phyloP scores from a whole-genome alignment of 2,888 invertebrate genomes.

The Bugula neritina region DNA sequence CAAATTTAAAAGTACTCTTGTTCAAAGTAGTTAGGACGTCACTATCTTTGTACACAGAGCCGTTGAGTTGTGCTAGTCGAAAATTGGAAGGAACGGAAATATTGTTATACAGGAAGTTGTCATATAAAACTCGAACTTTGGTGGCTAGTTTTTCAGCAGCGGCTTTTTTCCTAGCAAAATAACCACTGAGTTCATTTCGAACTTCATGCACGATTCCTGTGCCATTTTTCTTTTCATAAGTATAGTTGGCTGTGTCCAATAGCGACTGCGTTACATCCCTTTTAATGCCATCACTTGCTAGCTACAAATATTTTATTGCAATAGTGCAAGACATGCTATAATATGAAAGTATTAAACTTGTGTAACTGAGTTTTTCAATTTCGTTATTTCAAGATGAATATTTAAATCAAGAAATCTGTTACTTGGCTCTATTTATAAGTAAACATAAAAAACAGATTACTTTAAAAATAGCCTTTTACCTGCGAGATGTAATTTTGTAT shows the following conservation, averaged over 20 bases:
- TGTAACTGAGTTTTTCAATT: no score
- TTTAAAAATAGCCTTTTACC: no score
- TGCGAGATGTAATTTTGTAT: constrained; percentile 54
- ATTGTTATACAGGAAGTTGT: constrained; percentile 34
- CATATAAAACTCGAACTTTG: constrained; percentile 45
- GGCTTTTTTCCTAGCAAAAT: constrained; percentile 14
- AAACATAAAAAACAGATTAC: no score
- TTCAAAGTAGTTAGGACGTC: constrained; percentile 45
- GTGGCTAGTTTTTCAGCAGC: constrained; percentile 38
- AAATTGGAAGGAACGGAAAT: not conserved
- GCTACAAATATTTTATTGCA: constrained; percentile 35
- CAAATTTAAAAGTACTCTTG: constrained; percentile 27
- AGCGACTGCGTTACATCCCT: constrained; percentile 50
- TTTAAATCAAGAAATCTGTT: no score
- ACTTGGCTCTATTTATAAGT: no score
- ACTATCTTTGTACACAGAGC: constrained; percentile 47
- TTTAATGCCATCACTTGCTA: constrained; percentile 53
- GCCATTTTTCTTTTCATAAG: constrained; percentile 49
- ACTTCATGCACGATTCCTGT: constrained; percentile 45
- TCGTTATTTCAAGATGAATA: no score
- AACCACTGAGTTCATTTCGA: constrained; percentile 23
- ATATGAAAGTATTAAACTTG: no score
- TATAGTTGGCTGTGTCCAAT: constrained; percentile 51
- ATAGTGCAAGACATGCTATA: not conserved
- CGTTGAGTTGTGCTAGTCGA: constrained; percentile 38